Evolutionary conservation across 2,797 vertebrate species (phyloP).

Genomic region (Harpagifer antarcticus): DNA sequence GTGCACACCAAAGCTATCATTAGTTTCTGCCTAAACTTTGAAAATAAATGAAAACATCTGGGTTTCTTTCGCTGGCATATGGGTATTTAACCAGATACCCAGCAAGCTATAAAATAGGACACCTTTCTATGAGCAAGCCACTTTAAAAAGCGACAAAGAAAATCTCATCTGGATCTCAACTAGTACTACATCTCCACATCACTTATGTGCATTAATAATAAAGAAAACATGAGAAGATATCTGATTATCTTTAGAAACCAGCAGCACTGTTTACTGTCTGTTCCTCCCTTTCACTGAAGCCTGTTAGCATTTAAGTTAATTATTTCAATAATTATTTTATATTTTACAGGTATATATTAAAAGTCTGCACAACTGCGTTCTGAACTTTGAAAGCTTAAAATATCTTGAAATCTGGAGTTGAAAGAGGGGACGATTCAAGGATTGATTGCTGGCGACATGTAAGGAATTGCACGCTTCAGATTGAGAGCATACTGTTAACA

Average conservation of each 20-base stretch:
- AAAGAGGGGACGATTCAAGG: conserved; percentile 43
- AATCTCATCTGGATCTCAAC: conserved; percentile 46
- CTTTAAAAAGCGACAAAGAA: conserved; percentile 57
- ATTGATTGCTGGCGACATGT: conserved; percentile 42
- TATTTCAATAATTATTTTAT: conserved; percentile 69
- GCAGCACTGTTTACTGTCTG: conserved; percentile 69
- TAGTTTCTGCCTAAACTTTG: conserved; percentile 53
- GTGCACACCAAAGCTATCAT: conserved; percentile 60
- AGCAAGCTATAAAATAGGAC: conserved; percentile 59
- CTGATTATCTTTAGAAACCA: conserved; percentile 72
- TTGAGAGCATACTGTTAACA: conserved; percentile 26
- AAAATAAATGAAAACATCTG: conserved; percentile 50
- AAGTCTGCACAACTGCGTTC: conserved; percentile 63
- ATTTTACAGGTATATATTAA: conserved; percentile 75
- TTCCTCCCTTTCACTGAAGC: conserved; percentile 54
- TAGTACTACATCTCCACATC: conserved; percentile 71
- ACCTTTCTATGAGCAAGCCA: conserved; percentile 54
- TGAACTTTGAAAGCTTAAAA: conserved; percentile 54
- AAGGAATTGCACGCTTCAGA: conserved; percentile 36
- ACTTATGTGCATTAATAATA: conserved; percentile 64
- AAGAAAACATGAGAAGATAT: conserved; percentile 58
- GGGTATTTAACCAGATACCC: conserved; percentile 47
- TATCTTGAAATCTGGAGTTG: conserved; percentile 42
- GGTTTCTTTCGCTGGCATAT: conserved; percentile 51
- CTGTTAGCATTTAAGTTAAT: conserved; percentile 64